Conservation (phyloP, 2,888 invertebrate genomes). For the Tachina fera region DNA sequence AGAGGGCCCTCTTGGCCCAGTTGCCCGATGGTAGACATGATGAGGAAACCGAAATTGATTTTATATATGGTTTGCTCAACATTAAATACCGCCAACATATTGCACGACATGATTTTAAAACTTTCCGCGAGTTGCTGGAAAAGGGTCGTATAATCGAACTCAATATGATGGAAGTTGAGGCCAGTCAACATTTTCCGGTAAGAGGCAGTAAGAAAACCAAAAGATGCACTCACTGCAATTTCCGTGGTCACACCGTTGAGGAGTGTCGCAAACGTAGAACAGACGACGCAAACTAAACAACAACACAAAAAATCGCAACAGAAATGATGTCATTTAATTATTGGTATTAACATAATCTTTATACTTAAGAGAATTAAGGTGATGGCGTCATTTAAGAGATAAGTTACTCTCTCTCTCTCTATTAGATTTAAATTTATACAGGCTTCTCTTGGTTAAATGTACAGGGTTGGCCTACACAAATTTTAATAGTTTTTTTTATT, state of each 20-base stretch:
- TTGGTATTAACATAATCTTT: background rate
- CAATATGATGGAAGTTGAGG: constrained; percentile 69
- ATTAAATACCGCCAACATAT: constrained; percentile 78
- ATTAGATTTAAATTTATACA: constrained; percentile 14
- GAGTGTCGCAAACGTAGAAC: constrained; percentile 78
- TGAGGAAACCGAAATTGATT: constrained; percentile 80
- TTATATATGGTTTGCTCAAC: constrained; percentile 78
- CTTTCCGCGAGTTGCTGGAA: constrained; percentile 78
- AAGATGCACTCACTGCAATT: constrained; percentile 80
- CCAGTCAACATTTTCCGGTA: constrained; percentile 68
- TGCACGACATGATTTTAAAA: constrained; percentile 78
- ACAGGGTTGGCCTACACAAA: constrained; percentile 16
- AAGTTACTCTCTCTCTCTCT: constrained; percentile 20
- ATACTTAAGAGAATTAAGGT: background rate
- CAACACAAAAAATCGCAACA: background rate
- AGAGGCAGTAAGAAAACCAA: constrained; percentile 73
- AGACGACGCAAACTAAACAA: constrained; percentile 2
- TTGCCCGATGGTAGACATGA: constrained; percentile 79
- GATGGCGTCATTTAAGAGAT: constrained; percentile 46
- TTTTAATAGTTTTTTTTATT: constrained; percentile 53
- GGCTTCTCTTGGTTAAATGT: constrained; percentile 45
- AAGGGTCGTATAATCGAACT: constrained; percentile 79
- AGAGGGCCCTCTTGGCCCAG: constrained; percentile 79
- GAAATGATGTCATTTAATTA: constrained; percentile 40
- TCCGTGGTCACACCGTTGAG: constrained; percentile 78